Percentiles rank a stretch among this genome's conserved stretches.
phyloP scores from a whole-genome alignment of 2,113 vertebrate genomes.

The Amphilophus citrinellus region DNA sequence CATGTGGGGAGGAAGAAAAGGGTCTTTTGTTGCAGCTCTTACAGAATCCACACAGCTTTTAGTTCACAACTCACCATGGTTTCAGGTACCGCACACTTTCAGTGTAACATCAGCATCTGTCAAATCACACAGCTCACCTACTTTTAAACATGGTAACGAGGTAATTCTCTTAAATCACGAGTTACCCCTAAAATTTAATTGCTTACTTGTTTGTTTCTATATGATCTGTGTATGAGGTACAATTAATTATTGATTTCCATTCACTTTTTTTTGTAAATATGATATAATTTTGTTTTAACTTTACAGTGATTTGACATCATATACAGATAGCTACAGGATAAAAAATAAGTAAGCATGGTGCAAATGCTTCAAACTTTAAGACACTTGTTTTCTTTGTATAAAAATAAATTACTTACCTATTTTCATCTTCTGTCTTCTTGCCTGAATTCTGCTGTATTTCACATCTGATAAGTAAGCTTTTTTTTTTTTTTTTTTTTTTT shows the following conservation, averaged over 20 bases:
- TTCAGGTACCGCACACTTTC: slow-evolving; percentile 44
- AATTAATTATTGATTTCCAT: slow-evolving; percentile 47
- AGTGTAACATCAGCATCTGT: slow-evolving; percentile 40
- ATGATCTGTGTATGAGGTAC: slow-evolving; percentile 38
- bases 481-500: background rate
- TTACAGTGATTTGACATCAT: slow-evolving; percentile 52
- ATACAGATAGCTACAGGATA: slow-evolving; percentile 34
- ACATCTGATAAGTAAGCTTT: slow-evolving; percentile 29
- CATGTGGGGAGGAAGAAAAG: background rate
- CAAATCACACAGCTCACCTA: slow-evolving; percentile 27
- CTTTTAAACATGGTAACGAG: slow-evolving; percentile 19
- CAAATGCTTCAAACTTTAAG: slow-evolving; percentile 23
- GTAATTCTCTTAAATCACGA: slow-evolving; percentile 43
- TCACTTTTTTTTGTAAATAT: slow-evolving; percentile 67
- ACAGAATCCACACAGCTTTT: slow-evolving; percentile 30
- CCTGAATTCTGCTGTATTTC: slow-evolving; percentile 49
- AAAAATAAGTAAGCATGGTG: slow-evolving; percentile 18
- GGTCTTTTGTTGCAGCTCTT: slow-evolving; percentile 12
- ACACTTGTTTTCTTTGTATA: slow-evolving; percentile 41
- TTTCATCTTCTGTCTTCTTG: slow-evolving; percentile 55
- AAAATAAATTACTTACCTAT: slow-evolving; percentile 43
- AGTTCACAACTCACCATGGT: slow-evolving; percentile 25
- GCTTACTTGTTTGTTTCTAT: slow-evolving; percentile 45
- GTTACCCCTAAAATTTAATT: slow-evolving; percentile 25
- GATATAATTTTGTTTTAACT: slow-evolving; percentile 41